A percentile compares a stretch with the other conserved stretches of the same genome.
These are phyloP conservation scores for Parasteatoda tepidariorum DNA, from an alignment of 1,140 invertebrate genomes.

Conservation along the genomic window DNA sequence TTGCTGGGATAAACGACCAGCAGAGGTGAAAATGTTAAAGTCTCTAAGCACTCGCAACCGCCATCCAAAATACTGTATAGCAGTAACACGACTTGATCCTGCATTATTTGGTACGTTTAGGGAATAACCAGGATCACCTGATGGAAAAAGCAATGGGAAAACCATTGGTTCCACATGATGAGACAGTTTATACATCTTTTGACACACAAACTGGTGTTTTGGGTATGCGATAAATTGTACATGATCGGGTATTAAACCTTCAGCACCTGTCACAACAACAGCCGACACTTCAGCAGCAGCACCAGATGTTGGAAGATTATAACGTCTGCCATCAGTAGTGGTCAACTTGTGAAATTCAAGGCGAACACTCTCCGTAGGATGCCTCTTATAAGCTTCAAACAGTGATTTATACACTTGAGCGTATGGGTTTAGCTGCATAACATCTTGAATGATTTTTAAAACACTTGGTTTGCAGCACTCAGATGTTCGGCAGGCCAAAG, in stretches of 20 bases:
- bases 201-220: background rate
- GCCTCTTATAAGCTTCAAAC: too few species aligned
- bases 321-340: too few species aligned
- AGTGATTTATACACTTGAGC: too few species aligned
- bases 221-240: background rate
- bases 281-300: too few species aligned
- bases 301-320: too few species aligned
- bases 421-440: too few species aligned
- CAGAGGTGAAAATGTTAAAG: background rate
- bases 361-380: too few species aligned
- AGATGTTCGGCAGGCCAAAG: too few species aligned
- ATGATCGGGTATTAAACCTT: background rate
- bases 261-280: too few species aligned
- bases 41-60: background rate
- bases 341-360: too few species aligned
- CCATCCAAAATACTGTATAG: background rate
- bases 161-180: background rate
- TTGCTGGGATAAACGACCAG: constrained; percentile 62
- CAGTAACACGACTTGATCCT: background rate
- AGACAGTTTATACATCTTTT: background rate
- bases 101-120: background rate
- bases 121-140: background rate
- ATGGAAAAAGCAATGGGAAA: background rate
- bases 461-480: too few species aligned
- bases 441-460: too few species aligned